These are phyloP conservation scores for Chironomus tentans DNA, from an alignment of 2,888 invertebrate genomes.

Conservation along the genomic window DNA sequence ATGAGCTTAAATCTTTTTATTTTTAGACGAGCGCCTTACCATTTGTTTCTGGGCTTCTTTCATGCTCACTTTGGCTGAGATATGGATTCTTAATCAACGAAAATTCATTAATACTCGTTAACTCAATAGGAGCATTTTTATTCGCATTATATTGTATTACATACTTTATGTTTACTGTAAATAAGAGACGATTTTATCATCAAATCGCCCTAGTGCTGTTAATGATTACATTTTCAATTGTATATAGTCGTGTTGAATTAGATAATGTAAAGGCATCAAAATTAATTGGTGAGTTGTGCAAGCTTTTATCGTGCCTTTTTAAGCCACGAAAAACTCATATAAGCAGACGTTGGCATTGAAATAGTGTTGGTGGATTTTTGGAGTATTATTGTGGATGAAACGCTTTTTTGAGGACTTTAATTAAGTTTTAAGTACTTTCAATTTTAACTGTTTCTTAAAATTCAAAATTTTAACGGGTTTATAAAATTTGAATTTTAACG, in stretches of 20 bases:
- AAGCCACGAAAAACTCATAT: neutral
- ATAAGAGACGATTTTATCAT: slow-evolving; percentile 55
- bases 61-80: slow-evolving; percentile 67
- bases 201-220: slow-evolving; percentile 49
- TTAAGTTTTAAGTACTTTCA: too few species aligned
- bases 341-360: too few species aligned
- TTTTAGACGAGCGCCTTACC: slow-evolving; percentile 6
- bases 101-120: slow-evolving; percentile 62
- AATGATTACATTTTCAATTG: slow-evolving; percentile 47
- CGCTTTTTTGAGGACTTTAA: too few species aligned
- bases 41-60: slow-evolving; percentile 35
- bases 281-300: slow-evolving; percentile 50
- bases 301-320: too few species aligned
- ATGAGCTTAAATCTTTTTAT: neutral
- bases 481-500: too few species aligned
- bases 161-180: slow-evolving; percentile 63
- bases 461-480: too few species aligned
- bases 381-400: too few species aligned
- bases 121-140: slow-evolving; percentile 60
- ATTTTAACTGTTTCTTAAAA: too few species aligned
- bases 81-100: slow-evolving; percentile 70
- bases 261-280: slow-evolving; percentile 47
- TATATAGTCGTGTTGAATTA: slow-evolving; percentile 50
- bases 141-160: slow-evolving; percentile 61
- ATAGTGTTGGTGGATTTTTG: too few species aligned